Conservation (phyloP, 2,797 vertebrate genomes). For the Alosa sapidissima region DNA sequence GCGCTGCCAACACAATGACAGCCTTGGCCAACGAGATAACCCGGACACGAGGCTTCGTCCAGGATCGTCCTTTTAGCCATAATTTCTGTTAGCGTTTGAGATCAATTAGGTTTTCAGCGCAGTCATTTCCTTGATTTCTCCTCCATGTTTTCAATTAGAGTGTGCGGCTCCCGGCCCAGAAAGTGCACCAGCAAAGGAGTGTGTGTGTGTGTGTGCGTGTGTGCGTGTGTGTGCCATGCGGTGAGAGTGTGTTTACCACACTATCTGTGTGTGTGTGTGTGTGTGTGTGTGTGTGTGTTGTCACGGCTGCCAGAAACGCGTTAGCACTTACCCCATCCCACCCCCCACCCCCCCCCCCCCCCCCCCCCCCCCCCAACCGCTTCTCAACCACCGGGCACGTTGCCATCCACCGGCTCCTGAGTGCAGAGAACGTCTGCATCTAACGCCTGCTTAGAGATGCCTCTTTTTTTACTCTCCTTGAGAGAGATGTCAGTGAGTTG, state of each 20-base stretch:
- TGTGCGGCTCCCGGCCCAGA: constrained; percentile 51
- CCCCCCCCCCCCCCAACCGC: background rate
- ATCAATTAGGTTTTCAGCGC: constrained; percentile 76
- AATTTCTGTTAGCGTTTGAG: constrained; percentile 79
- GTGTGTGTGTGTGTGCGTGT: constrained; percentile 30
- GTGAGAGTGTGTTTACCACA: background rate
- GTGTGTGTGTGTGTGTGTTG: constrained; percentile 34
- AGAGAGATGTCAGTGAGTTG: background rate
- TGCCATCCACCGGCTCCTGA: background rate
- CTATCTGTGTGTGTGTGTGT: constrained; percentile 12
- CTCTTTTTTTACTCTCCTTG: background rate
- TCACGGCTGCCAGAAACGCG: background rate
- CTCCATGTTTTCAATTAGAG: constrained; percentile 77
- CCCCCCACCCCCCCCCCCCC: too few relatives aligned
- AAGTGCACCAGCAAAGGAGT: background rate
- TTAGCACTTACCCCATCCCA: background rate
- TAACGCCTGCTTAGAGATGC: background rate
- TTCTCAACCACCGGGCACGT: background rate
- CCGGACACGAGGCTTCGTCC: constrained; percentile 51
- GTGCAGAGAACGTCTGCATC: background rate
- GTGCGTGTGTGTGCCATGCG: background rate
- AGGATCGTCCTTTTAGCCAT: constrained; percentile 57
- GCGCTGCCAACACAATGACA: constrained; percentile 36
- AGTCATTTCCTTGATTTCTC: constrained; percentile 76
- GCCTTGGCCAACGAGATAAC: constrained; percentile 46